phyloP scores from a whole-genome alignment of 1,140 invertebrate genomes.

The Venturia canescens region DNA sequence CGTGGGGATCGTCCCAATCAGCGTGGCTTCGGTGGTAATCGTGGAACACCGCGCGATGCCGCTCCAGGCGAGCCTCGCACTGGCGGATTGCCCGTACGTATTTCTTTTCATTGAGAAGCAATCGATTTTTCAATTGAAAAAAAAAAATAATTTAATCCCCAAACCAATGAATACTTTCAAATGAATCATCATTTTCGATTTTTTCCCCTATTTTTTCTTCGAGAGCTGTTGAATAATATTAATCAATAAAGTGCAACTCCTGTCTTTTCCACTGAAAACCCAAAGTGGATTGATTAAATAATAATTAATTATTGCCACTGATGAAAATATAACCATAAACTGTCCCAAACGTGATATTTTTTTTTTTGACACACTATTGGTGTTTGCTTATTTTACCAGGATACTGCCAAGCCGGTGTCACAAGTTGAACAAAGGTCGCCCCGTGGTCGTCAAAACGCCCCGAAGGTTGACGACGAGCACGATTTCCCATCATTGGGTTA shows the following conservation, averaged over 20 bases:
- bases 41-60: constrained; percentile 64
- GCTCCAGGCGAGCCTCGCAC: constrained; percentile 61
- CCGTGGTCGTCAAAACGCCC: constrained; percentile 82
- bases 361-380: too few relatives aligned
- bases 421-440: constrained; percentile 72
- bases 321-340: too few relatives aligned
- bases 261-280: too few relatives aligned
- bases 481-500: constrained; percentile 95
- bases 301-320: too few relatives aligned
- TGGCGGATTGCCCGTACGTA: constrained; percentile 58
- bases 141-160: too few relatives aligned
- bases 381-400: constrained; percentile 35
- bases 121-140: background rate
- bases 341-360: too few relatives aligned
- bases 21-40: constrained; percentile 63
- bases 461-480: constrained; percentile 96
- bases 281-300: too few relatives aligned
- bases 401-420: constrained; percentile 50
- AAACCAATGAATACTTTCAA: too few relatives aligned
- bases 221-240: too few relatives aligned
- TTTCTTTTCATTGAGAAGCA: background rate
- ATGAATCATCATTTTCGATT: background rate
- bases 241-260: too few relatives aligned
- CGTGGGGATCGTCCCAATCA: constrained; percentile 63
- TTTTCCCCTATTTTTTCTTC: background rate